Conservation (phyloP, 2,888 invertebrate genomes). For the Acanthoscelides obtectus region DNA sequence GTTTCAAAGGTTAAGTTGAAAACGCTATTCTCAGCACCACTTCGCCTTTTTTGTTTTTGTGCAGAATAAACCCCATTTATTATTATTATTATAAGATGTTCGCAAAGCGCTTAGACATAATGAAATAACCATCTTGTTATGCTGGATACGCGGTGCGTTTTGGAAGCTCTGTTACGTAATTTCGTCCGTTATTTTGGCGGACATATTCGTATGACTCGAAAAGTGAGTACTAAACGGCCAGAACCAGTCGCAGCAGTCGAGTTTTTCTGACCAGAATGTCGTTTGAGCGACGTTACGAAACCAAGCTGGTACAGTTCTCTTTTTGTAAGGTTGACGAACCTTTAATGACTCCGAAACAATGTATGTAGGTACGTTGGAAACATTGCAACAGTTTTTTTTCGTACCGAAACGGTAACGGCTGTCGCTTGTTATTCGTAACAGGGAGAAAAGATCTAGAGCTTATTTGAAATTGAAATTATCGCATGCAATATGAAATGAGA, state of each 20-base stretch:
- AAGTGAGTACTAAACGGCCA: background rate
- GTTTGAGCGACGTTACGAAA: background rate
- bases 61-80: too few species aligned
- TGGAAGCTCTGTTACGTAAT: background rate
- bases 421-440: background rate
- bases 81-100: too few species aligned
- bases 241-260: background rate
- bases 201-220: background rate
- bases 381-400: background rate
- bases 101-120: too few species aligned
- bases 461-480: too few species aligned
- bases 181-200: background rate
- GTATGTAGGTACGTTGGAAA: background rate
- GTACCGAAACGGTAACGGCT: background rate
- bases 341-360: background rate
- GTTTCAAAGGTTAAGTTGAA: too few species aligned
- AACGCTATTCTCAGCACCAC: too few species aligned
- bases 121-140: too few species aligned
- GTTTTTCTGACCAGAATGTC: background rate
- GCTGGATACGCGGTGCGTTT: background rate
- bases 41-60: too few species aligned
- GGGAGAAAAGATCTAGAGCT: background rate
- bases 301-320: background rate
- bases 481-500: too few species aligned
- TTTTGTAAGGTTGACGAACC: background rate